Base-by-base conservation (phyloP, 1,140 invertebrate genomes). In the Psilanteris sp. region DNA sequence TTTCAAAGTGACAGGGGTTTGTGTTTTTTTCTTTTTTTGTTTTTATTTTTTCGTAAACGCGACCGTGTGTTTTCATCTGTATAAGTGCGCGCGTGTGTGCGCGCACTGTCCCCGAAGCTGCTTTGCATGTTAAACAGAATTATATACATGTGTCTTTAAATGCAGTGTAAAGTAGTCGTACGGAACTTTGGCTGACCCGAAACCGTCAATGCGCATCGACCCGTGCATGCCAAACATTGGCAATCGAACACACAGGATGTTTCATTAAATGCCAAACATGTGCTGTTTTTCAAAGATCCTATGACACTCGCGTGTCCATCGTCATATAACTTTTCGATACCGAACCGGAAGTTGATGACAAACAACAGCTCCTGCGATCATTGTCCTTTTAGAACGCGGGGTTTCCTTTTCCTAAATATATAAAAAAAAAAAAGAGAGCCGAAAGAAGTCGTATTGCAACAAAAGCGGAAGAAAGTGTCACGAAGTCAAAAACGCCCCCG, bases 101-200 rank as follows among this genome's bases (percentile, higher is more conserved):
- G n/a, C n/a, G n/a, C n/a, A n/a, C n/a, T n/a, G n/a, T n/a, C n/a
- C n/a, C n/a, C 24, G 13, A 27, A 44, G 29, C 44, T 46, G 36
- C 43, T 71, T 74, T 67, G 71, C 71, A 74, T 74, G 54, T 59
- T 61, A 67, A 75, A 67, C 39, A 52, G 27, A 67, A 62, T 55
- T 36, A 71, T 39, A 22, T 24, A 32, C 43, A 52, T 29, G 43
- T 64, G 64, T 67, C 46, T 61, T 74, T 26, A 61, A 54, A 50
- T 29, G 31, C 34, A 4, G 11, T 13, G 20, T 8, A 31, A 52
- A 32, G 26, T 32, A 20, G 10, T 24, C 15, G 43, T 44, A 11
- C 4, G 37, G 7, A 48, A 26, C 18, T 61, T 59, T 18, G 31
- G 8, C 31, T 31, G 55, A 52, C 36, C 46, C 67, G 44, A 59